phyloP scores from a whole-genome alignment of 2,113 vertebrate genomes.

The Crotalus tigris region DNA sequence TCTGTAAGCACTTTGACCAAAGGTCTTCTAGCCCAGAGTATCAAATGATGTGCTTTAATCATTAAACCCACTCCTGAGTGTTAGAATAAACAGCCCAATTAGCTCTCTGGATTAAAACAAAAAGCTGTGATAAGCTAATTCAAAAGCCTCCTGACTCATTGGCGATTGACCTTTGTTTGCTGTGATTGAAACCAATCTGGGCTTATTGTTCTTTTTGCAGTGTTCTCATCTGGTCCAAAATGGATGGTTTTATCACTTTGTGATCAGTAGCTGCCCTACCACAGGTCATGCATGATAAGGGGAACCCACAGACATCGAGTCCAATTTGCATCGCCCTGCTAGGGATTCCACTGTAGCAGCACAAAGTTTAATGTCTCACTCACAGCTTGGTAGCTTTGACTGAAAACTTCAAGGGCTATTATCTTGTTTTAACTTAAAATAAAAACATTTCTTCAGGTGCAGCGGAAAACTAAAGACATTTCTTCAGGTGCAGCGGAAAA shows the following conservation, averaged over 20 bases:
- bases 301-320: accelerated
- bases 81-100: slow-evolving; percentile 32
- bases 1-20: slow-evolving; percentile 26
- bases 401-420: slow-evolving; percentile 20
- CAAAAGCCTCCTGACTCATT: background rate
- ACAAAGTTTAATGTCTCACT: background rate
- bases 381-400: slow-evolving; percentile 1
- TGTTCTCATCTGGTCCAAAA: background rate
- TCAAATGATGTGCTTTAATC: slow-evolving; percentile 24
- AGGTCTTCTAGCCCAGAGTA: background rate
- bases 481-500: background rate
- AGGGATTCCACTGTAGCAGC: slow-evolving; percentile 17
- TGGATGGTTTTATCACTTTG: background rate
- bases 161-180: background rate
- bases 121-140: slow-evolving; percentile 18
- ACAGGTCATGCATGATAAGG: background rate
- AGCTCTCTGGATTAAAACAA: slow-evolving; percentile 29
- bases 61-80: background rate
- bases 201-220: slow-evolving; percentile 24
- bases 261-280: accelerated
- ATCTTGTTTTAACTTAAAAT: background rate
- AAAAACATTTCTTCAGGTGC: background rate
- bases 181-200: slow-evolving; percentile 17
- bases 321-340: accelerated
- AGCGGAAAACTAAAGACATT: accelerated